phyloP scores from a whole-genome alignment of 2,888 invertebrate genomes.

The Agrotis segetum region DNA sequence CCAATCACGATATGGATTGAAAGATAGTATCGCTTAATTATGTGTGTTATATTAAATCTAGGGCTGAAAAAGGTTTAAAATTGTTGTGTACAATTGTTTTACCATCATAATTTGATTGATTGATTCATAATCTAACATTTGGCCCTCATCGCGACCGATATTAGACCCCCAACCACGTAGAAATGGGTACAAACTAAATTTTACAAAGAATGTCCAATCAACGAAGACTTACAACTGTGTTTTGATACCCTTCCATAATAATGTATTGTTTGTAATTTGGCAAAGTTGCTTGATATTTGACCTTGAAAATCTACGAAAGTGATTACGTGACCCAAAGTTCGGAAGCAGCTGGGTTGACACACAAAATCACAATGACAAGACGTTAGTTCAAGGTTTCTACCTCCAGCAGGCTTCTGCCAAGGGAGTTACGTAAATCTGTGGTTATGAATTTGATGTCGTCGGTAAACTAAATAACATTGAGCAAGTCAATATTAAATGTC shows the following conservation, averaged over 20 bases:
- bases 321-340: slow-evolving; percentile 37
- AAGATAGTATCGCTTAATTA: too few species aligned
- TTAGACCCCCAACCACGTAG: not conserved
- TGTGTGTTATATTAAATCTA: too few species aligned
- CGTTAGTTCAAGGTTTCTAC: not conserved
- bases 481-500: not conserved
- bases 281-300: slow-evolving; percentile 14
- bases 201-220: not conserved
- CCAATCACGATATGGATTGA: too few species aligned
- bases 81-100: too few species aligned
- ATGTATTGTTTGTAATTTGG: slow-evolving; percentile 25
- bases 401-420: slow-evolving; percentile 3
- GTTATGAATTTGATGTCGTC: not conserved
- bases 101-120: too few species aligned
- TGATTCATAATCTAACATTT: not conserved
- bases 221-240: slow-evolving; percentile 13
- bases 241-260: slow-evolving; percentile 13
- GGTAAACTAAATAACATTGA: not conserved
- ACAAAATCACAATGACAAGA: slow-evolving; percentile 9
- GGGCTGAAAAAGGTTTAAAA: too few species aligned
- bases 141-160: not conserved
- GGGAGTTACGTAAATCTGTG: not conserved
- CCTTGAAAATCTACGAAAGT: slow-evolving; percentile 15
- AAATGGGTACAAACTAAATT: not conserved
- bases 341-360: not conserved